A percentile compares a stretch with the other conserved stretches of the same genome.
Evolutionary conservation across 2,113 vertebrate genomes (phyloP).

Genomic region (Sphaerodactylus townsendi): DNA sequence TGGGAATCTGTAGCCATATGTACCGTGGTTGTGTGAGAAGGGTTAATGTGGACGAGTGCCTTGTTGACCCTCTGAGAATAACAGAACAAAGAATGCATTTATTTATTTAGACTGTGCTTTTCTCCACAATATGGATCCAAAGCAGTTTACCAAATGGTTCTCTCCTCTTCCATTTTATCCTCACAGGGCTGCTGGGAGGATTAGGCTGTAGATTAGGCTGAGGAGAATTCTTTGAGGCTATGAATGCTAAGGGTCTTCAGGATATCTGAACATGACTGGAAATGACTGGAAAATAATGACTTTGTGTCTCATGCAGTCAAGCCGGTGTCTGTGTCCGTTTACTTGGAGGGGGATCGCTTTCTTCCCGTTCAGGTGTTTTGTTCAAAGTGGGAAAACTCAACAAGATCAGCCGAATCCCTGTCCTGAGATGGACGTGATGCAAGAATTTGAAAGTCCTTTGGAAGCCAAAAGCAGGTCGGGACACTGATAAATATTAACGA

Average conservation of each 20-base stretch:
- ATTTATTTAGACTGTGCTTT: no score
- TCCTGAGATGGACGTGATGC: not conserved
- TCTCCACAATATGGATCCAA: no score
- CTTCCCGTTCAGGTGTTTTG: constrained; percentile 40
- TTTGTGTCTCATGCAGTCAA: not conserved
- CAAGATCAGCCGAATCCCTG: not conserved
- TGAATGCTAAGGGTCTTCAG: not conserved
- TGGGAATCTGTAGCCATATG: not conserved
- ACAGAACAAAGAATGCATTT: not conserved
- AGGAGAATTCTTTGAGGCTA: not conserved
- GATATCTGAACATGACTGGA: not conserved
- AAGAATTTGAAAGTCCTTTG: not conserved
- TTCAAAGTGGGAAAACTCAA: constrained; percentile 53
- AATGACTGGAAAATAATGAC: not conserved
- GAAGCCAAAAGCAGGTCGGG: not conserved
- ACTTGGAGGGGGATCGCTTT: not conserved
- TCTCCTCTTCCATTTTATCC: no score
- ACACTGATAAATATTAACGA: not conserved
- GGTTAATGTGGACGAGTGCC: not conserved
- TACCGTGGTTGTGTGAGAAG: not conserved
- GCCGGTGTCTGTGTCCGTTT: not conserved
- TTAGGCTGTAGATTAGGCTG: no score
- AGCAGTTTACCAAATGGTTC: no score
- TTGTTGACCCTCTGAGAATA: not conserved
- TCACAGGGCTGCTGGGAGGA: no score